Percentiles rank a stretch among this genome's conserved stretches.
Evolutionary conservation across 1,140 invertebrate species (phyloP).

Genomic region (Neomicropteryx cornuta): DNA sequence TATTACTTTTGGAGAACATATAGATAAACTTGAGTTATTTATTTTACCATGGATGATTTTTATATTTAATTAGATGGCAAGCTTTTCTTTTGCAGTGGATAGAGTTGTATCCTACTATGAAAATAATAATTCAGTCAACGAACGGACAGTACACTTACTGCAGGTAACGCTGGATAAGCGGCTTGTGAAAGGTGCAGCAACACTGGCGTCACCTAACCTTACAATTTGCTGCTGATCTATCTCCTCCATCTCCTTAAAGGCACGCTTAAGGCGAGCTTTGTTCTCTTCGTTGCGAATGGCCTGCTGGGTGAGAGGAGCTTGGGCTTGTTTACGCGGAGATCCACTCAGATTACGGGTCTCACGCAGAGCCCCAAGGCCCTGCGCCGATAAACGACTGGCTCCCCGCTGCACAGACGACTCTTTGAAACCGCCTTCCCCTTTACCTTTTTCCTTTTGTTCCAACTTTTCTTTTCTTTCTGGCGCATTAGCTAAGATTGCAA

Average conservation of each 20-base stretch:
- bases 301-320: too few relatives aligned
- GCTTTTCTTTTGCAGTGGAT: too few relatives aligned
- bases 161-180: slow-evolving; percentile 94
- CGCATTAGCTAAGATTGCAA: slow-evolving; percentile 80
- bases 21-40: too few relatives aligned
- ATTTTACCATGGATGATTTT: too few relatives aligned
- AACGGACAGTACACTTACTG: too few relatives aligned
- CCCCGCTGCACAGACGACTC: slow-evolving; percentile 23
- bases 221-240: slow-evolving; percentile 82
- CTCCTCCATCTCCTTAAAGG: slow-evolving; percentile 88
- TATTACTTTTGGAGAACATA: too few relatives aligned
- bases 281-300: too few relatives aligned
- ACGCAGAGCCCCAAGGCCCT: slow-evolving; percentile 21
- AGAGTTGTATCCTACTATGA: too few relatives aligned
- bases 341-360: slow-evolving; percentile 27
- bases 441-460: slow-evolving; percentile 19
- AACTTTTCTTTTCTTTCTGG: slow-evolving; percentile 48
- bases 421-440: slow-evolving; percentile 20
- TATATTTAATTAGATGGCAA: too few relatives aligned
- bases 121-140: too few relatives aligned
- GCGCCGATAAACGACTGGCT: slow-evolving; percentile 16
- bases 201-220: slow-evolving; percentile 95
- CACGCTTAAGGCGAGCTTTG: slow-evolving; percentile 56
- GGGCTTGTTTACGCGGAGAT: slow-evolving; percentile 27
- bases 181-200: slow-evolving; percentile 98